These are phyloP conservation scores for Teinopalpus imperialis DNA, from an alignment of 2,888 invertebrate species.

Conservation along the genomic window DNA sequence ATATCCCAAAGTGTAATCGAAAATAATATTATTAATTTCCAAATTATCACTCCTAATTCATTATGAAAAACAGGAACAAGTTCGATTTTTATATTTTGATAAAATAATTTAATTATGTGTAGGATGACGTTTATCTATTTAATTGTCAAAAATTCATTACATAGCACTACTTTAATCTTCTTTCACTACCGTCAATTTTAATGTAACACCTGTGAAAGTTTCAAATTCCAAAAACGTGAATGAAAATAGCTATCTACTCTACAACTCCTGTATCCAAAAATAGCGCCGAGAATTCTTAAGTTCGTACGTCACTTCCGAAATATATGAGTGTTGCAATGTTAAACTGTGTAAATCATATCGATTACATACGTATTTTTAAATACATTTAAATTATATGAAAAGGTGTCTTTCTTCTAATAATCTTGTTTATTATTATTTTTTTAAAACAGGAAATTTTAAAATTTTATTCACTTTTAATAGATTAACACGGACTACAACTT, in stretches of 20 bases:
- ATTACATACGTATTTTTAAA: slow-evolving; percentile 9
- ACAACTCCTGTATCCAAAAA: slow-evolving; percentile 71
- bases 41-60: too few relatives aligned
- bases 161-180: background rate
- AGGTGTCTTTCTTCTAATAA: too few relatives aligned
- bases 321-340: slow-evolving; percentile 45
- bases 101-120: background rate
- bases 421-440: too few relatives aligned
- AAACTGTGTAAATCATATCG: slow-evolving; percentile 12
- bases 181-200: slow-evolving; percentile 22
- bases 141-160: background rate
- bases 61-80: too few relatives aligned
- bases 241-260: slow-evolving; percentile 67
- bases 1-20: too few relatives aligned
- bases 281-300: slow-evolving; percentile 60
- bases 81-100: background rate
- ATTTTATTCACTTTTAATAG: slow-evolving; percentile 32
- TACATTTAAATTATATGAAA: too few relatives aligned
- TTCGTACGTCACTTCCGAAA: slow-evolving; percentile 60
- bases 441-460: too few relatives aligned
- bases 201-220: slow-evolving; percentile 58
- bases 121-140: background rate
- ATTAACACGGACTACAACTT: slow-evolving; percentile 13
- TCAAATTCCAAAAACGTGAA: slow-evolving; percentile 77
- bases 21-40: too few relatives aligned